Percentiles rank a stretch among this genome's conserved stretches.
These are phyloP conservation scores for Centropus unirufus DNA, from an alignment of 2,113 vertebrate species.

Conservation along the genomic window DNA sequence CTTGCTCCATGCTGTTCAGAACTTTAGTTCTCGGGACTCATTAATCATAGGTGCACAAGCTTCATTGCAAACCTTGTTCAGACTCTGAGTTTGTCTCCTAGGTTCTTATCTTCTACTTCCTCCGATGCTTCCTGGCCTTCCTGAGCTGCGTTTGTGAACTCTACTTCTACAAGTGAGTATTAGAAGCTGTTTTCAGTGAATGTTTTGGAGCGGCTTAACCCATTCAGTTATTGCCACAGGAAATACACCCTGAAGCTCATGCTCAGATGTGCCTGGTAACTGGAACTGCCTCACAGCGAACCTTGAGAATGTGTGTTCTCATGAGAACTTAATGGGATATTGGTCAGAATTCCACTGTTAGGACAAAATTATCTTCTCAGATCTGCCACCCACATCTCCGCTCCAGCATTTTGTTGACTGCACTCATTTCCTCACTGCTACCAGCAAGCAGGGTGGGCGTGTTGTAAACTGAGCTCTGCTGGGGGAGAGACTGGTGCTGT, in stretches of 20 bases:
- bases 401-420: not conserved
- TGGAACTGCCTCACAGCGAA: not conserved
- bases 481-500: not conserved
- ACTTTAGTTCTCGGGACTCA: not conserved
- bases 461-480: not conserved
- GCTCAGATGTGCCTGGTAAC: not conserved
- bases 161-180: slow-evolving; percentile 99
- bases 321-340: not conserved
- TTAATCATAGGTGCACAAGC: not conserved
- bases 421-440: not conserved
- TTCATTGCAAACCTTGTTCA: not conserved
- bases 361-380: not conserved
- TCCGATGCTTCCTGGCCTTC: slow-evolving; percentile 95
- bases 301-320: not conserved
- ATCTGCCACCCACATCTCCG: not conserved
- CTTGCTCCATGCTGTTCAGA: not conserved
- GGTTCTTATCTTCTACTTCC: slow-evolving; percentile 98
- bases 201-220: not conserved
- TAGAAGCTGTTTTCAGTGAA: not conserved
- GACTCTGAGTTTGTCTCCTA: slow-evolving; percentile 60
- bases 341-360: not conserved
- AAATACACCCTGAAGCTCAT: accelerated
- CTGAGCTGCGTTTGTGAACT: slow-evolving; percentile 96
- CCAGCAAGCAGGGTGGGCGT: not conserved
- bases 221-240: not conserved